Evolutionary conservation across 2,113 vertebrate genomes (phyloP).

Genomic region (Trematomus loennbergii): DNA sequence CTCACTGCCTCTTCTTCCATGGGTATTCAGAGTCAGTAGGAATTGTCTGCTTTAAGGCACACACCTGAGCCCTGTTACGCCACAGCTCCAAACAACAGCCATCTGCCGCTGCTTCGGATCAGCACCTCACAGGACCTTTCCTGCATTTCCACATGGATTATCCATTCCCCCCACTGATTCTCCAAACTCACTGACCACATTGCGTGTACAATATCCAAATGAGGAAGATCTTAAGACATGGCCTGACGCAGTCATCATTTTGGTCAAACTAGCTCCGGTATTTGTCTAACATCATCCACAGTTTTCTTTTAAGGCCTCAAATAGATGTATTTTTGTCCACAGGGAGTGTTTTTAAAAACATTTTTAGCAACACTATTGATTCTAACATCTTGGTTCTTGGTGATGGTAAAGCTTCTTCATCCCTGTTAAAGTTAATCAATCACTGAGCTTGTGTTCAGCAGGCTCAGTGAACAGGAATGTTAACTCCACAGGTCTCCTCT

Average conservation of each 20-base stretch:
- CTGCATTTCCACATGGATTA: conserved; percentile 67
- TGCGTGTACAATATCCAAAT: conserved; percentile 13
- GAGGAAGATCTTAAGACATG: conserved; percentile 5
- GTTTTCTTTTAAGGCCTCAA: conserved; percentile 44
- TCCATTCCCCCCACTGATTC: conserved; percentile 43
- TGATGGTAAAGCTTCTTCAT: conserved; percentile 1
- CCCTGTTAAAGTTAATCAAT: conserved; percentile 40
- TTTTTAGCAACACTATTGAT: conserved; percentile 45
- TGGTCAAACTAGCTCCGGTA: background rate
- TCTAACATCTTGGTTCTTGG: conserved; percentile 3
- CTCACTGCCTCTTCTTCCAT: conserved; percentile 43
- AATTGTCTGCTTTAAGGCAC: conserved; percentile 63
- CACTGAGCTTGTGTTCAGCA: conserved; percentile 30
- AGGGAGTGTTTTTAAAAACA: conserved; percentile 39
- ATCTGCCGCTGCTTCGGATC: conserved; percentile 71
- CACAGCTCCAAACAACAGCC: conserved; percentile 70
- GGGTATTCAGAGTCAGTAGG: conserved; percentile 47
- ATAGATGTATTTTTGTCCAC: conserved; percentile 51
- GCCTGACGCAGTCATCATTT: conserved; percentile 1
- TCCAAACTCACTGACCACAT: conserved; percentile 43
- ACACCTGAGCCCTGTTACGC: conserved; percentile 80
- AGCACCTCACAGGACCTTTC: conserved; percentile 68
- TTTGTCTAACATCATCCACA: conserved; percentile 53
- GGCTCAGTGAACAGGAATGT: no score
- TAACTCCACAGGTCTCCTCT: background rate